Conservation (phyloP, 2,888 invertebrate genomes). For the Apotomis turbidana region DNA sequence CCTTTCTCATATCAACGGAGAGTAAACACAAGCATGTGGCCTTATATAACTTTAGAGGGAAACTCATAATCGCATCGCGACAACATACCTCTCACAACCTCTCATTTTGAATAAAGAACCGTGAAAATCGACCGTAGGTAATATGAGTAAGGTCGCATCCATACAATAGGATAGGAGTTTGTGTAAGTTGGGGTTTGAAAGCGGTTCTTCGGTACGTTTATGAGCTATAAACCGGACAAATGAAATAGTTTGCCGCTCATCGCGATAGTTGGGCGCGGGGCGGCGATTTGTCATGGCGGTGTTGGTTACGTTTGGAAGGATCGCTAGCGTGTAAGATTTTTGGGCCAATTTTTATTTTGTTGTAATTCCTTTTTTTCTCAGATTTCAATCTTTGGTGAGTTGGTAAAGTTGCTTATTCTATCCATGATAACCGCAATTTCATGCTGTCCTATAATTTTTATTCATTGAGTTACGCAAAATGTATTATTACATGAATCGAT, state of each 20-base stretch:
- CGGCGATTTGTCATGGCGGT: slow-evolving; percentile 39
- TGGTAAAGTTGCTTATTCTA: no score
- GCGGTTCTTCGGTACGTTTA: slow-evolving; percentile 38
- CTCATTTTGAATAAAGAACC: neutral
- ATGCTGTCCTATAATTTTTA: no score
- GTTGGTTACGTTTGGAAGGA: slow-evolving; percentile 14
- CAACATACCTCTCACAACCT: neutral
- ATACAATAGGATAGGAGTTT: neutral
- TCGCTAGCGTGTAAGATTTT: neutral
- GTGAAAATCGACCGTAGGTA: neutral
- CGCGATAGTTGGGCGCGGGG: slow-evolving; percentile 35
- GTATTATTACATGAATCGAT: no score
- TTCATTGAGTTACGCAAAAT: no score
- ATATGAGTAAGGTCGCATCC: neutral
- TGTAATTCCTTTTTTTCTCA: no score
- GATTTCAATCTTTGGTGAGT: no score
- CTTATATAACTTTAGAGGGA: slow-evolving; percentile 23
- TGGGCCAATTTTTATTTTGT: neutral
- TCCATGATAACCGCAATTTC: no score
- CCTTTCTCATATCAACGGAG: neutral
- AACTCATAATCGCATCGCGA: slow-evolving; percentile 21
- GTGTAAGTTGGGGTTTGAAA: neutral
- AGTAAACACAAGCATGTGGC: neutral
- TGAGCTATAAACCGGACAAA: slow-evolving; percentile 44
- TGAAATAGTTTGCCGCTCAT: slow-evolving; percentile 44